Percentiles rank a stretch among this genome's conserved stretches.
These are phyloP conservation scores for Myathropa florea DNA, from an alignment of 2,888 invertebrate genomes.

Conservation along the genomic window DNA sequence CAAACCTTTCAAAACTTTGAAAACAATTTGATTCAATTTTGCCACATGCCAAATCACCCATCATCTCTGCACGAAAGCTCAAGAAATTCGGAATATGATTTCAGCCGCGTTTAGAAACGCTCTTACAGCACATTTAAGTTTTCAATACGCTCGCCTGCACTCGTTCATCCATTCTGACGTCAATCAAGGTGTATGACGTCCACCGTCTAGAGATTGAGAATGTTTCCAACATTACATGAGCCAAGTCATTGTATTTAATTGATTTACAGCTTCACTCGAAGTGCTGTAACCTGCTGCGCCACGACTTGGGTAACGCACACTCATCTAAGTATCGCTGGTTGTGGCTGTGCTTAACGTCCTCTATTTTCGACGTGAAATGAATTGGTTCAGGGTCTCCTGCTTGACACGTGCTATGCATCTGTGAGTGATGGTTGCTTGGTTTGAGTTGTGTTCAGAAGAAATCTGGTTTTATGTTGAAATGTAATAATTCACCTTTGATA, in stretches of 20 bases:
- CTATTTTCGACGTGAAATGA: too few relatives aligned
- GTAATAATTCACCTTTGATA: not conserved
- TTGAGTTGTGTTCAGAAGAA: not conserved
- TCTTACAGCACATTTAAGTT: not conserved
- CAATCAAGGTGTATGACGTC: slow-evolving; percentile 2
- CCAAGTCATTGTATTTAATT: slow-evolving; percentile 43
- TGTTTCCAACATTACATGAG: not conserved
- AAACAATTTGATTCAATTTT: too few relatives aligned
- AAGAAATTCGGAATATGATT: too few relatives aligned
- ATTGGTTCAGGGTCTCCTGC: not conserved
- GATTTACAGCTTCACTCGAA: not conserved
- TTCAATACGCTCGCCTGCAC: not conserved
- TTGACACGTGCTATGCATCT: not conserved
- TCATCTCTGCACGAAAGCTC: too few relatives aligned
- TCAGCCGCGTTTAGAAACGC: too few relatives aligned
- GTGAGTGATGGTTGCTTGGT: not conserved
- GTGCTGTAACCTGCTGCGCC: slow-evolving; percentile 1
- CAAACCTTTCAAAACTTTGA: too few relatives aligned
- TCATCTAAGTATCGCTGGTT: not conserved
- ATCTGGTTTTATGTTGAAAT: not conserved
- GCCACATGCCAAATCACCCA: too few relatives aligned
- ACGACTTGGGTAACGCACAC: not conserved
- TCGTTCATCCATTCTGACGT: not conserved
- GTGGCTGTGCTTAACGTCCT: not conserved
- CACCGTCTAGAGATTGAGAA: not conserved